Evolutionary conservation across 2,888 invertebrate genomes (phyloP).

Genomic region (Balanococcus diminutus): DNA sequence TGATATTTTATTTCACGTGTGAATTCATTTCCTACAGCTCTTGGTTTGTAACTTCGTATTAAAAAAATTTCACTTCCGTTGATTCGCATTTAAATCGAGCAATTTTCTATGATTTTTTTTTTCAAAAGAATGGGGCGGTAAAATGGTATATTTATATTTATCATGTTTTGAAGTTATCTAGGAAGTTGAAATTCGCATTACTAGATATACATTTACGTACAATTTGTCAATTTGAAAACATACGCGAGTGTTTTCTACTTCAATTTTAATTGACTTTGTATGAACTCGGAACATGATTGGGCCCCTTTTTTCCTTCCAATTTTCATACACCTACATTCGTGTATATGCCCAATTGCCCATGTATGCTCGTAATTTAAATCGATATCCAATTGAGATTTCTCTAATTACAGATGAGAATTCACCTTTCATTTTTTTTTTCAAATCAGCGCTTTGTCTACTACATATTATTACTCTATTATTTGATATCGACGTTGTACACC

Average conservation of each 20-base stretch:
- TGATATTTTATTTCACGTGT: background rate
- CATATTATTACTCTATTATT: slow-evolving; percentile 24
- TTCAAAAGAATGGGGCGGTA: background rate
- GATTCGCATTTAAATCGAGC: background rate
- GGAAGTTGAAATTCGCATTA: background rate
- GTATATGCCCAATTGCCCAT: background rate
- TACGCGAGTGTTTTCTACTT: background rate
- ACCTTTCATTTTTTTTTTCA: slow-evolving; percentile 16
- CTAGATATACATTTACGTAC: background rate
- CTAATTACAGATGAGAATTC: background rate
- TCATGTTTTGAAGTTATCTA: background rate
- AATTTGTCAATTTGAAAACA: background rate
- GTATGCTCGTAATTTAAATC: background rate
- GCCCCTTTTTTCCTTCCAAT: background rate
- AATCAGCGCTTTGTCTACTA: background rate
- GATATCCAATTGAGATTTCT: slow-evolving; percentile 23
- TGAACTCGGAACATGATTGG: background rate
- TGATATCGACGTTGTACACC: background rate
- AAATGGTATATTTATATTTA: too few relatives aligned
- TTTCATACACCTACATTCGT: background rate
- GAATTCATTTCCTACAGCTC: background rate
- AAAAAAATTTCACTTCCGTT: background rate
- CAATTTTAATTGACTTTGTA: background rate
- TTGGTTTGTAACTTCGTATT: background rate
- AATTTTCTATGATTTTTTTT: background rate